Evolutionary conservation across 2,113 vertebrate species (phyloP).

Genomic region (Charadrius vociferus): DNA sequence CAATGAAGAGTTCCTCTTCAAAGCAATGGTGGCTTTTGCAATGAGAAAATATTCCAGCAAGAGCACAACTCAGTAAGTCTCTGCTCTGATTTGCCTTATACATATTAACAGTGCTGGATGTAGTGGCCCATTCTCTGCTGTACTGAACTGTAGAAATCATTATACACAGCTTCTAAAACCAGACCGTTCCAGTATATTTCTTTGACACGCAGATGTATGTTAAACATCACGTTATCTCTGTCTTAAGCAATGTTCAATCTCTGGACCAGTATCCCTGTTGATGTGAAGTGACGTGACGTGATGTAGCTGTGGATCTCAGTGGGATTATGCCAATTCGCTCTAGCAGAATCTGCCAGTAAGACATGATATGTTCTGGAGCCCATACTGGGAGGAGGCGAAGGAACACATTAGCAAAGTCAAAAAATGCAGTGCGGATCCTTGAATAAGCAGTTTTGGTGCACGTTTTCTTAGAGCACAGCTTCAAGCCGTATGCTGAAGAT

Average conservation of each 20-base stretch:
- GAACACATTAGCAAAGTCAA: background rate
- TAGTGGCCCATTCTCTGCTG: background rate
- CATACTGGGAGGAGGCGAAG: background rate
- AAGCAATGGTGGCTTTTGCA: conserved; percentile 87
- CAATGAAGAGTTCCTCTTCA: conserved; percentile 91
- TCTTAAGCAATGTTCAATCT: background rate
- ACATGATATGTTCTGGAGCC: background rate
- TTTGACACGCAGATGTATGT: background rate
- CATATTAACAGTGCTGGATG: background rate
- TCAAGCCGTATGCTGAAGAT: background rate
- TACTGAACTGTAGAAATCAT: background rate
- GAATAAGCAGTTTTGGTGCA: background rate
- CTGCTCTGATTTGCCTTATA: background rate
- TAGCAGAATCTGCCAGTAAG: background rate
- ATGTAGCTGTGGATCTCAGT: background rate
- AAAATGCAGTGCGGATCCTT: background rate
- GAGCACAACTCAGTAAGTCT: conserved; percentile 81
- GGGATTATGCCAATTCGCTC: background rate
- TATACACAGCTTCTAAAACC: background rate
- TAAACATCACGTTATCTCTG: background rate
- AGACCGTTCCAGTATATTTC: background rate
- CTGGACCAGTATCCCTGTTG: background rate
- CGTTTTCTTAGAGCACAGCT: background rate
- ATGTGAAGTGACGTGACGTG: background rate
- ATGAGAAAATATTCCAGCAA: conserved; percentile 79